phyloP scores from a whole-genome alignment of 2,797 vertebrate genomes.

The Chanos chanos region DNA sequence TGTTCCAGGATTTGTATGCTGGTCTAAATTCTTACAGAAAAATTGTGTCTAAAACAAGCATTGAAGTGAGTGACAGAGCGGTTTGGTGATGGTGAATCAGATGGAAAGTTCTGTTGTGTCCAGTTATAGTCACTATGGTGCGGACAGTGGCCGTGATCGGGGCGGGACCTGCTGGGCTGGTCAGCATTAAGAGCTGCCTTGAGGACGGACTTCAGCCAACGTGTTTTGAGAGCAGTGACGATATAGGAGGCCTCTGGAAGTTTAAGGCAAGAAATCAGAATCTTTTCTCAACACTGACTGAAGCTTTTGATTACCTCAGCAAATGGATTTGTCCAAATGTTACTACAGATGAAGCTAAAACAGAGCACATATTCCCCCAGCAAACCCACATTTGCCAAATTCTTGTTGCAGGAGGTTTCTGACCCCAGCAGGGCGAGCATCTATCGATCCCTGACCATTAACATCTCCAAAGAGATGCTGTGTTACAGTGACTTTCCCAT shows the following conservation, averaged over 20 bases:
- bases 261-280: constrained; percentile 76
- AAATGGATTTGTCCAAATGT: too few relatives aligned
- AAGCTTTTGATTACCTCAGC: too few relatives aligned
- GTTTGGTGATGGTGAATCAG: too few relatives aligned
- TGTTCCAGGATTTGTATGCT: too few relatives aligned
- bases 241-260: constrained; percentile 87
- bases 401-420: constrained; percentile 79
- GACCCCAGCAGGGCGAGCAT: constrained; percentile 81
- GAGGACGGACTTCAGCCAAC: constrained; percentile 81
- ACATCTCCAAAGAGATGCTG: constrained; percentile 90
- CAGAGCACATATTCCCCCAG: not conserved
- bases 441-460: constrained; percentile 86
- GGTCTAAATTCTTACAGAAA: too few relatives aligned
- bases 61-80: too few relatives aligned
- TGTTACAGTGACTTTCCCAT: constrained; percentile 85
- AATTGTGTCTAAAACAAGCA: too few relatives aligned
- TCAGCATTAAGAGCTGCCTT: constrained; percentile 79
- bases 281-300: too few relatives aligned
- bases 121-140: constrained; percentile 50
- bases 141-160: constrained; percentile 76
- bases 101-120: too few relatives aligned
- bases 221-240: constrained; percentile 83
- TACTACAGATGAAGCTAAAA: too few relatives aligned
- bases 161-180: constrained; percentile 74
- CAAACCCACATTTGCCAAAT: not conserved